Evolutionary conservation across 92 coral and sea anemone genomes (phyloP), one percentile per base, ranked within the genome.

Genomic region (Palythoa grandis): DNA sequence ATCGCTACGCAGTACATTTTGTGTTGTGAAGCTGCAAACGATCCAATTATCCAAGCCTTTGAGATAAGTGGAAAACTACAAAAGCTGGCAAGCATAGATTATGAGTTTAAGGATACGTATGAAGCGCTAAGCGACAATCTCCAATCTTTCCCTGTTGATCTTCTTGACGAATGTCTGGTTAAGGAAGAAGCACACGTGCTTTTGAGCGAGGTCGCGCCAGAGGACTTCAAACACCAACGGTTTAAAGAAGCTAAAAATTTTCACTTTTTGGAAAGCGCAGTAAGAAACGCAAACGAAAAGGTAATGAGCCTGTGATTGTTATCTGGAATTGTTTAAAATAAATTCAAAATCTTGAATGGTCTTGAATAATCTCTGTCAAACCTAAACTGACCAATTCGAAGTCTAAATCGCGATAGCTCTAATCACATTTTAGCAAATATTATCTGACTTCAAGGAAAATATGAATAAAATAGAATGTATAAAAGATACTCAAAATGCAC

Each of bases 131-230:
- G 52, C 24, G 50, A 56, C 14, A 39, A 16, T 3, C 69, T 78
- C 20, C 58, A 89, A 48, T 82, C 72, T 70, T 86, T 89, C 86
- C 65, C 89, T 1, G 89, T 89, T 50, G 87, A 68, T 24, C 53
- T 89, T 22, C 76, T 89, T 23, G 61, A 78, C 23, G 92, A 86
- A 73, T 89, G 92, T 72, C 70, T 61, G 37, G 50, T 77, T 50
- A 86, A 79, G 89, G 73, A 89, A 54, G 92, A 89, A 72, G 82
- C 79, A 60, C 74, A 66, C 37, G 68, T 84, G 23, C 78, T 89
- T 0, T 48, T 86, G 87, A 88, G 73, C 71, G 79, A 15, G 61
- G 52, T 43, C 23, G 52, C 35, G 23, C 72, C 63, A 66, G 40
- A 35, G 3, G 66, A 40, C 12, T 5, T 29, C 8, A 20, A 8